These are phyloP conservation scores for Zygaena filipendulae DNA, from an alignment of 2,888 invertebrate species.

Conservation along the genomic window DNA sequence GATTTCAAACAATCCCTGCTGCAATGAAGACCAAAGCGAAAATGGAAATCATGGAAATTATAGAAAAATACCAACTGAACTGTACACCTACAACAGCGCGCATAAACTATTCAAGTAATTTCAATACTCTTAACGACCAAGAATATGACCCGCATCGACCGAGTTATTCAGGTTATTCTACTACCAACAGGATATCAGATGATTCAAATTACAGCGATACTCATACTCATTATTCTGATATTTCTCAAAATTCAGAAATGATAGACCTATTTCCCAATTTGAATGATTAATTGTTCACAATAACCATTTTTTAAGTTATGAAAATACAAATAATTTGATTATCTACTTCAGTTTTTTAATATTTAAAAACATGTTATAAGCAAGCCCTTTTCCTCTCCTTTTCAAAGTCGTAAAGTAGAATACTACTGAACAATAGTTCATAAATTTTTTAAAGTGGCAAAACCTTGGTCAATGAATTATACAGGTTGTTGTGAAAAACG, in stretches of 20 bases:
- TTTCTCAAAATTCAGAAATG: conserved; percentile 10
- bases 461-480: conserved; percentile 12
- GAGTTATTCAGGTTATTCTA: conserved; percentile 14
- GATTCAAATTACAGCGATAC: conserved; percentile 12
- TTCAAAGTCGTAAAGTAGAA: conserved; percentile 15
- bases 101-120: conserved; percentile 11
- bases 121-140: conserved; percentile 11
- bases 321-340: conserved; percentile 15
- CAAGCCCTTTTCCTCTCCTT: conserved; percentile 14
- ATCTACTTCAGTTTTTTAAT: conserved; percentile 16
- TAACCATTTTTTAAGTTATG: conserved; percentile 12
- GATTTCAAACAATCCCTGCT: conserved; percentile 6
- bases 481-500: conserved; percentile 12
- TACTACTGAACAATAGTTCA: conserved; percentile 14
- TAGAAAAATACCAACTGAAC: conserved; percentile 6
- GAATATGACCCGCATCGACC: conserved; percentile 12
- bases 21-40: conserved; percentile 5
- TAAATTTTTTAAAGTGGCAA: conserved; percentile 15
- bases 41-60: conserved; percentile 6
- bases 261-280: conserved; percentile 10
- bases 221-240: conserved; percentile 11
- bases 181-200: conserved; percentile 14
- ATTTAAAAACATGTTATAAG: conserved; percentile 15
- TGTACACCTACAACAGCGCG: conserved; percentile 7
- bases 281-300: conserved; percentile 9